Evolutionary conservation across 1,140 invertebrate species (phyloP), one percentile per base, ranked within the genome.

Genomic region (Probaryconus sp.): DNA sequence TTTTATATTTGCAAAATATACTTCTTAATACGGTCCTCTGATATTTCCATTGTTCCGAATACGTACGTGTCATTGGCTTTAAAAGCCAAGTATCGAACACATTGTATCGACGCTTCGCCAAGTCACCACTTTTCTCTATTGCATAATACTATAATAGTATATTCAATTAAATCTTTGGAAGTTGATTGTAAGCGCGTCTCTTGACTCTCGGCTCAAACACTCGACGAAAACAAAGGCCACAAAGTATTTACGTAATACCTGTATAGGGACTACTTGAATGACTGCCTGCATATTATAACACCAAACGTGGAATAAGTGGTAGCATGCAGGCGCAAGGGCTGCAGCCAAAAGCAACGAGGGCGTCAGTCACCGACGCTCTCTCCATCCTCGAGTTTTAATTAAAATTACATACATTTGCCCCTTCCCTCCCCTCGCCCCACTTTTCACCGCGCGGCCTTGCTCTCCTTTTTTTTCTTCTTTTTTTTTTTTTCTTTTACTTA

Each of bases 401-500:
- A 87, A 87, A 87, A 86, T 87, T 86, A 86, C 83, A 80, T 83
- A 79, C 79, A 78, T 82, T 83, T 80, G 74, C 76, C 65, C 40
- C 40, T 37, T 33, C 42, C 30, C 17, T 18, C 51, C 43, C 65
- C 6, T 5, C 11, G 9, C 18, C 30, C 45, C n/a, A 6, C 11
- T 35, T 11, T 35, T 9, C 11, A 5, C 11, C 14, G 11, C 33
- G 9, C 30, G 2, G 1, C 11, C n/a, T n/a, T n/a, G n/a, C n/a
- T n/a, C n/a, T n/a, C n/a, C n/a, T n/a, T n/a, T n/a, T n/a, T n/a
- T n/a, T n/a, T n/a, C n/a, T n/a, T n/a, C n/a, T n/a, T n/a, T n/a
- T 30, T 10, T 17, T 55, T 21, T 7, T 21, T 5, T 48, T 26
- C 73, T 55, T 78, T 70, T 82, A 67, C 82, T 82, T 83, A 80